Conservation (phyloP, 2,888 invertebrate genomes). For the Nomada ferruginata region DNA sequence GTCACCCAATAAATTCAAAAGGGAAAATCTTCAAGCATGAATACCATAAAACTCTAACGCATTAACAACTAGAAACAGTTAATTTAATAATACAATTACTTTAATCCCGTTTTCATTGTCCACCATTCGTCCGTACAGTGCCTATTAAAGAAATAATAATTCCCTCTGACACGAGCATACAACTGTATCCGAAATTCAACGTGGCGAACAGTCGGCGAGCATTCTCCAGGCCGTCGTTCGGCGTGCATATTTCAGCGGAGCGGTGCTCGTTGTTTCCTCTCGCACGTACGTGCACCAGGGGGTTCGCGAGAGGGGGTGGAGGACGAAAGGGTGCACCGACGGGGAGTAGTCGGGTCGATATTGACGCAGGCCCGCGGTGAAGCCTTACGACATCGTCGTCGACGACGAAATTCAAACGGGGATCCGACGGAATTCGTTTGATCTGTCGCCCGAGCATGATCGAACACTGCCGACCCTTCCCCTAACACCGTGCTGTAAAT, state of each 20-base stretch:
- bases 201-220: background rate
- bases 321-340: conserved; percentile 48
- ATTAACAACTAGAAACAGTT: too few relatives aligned
- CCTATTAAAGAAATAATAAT: too few relatives aligned
- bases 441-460: conserved; percentile 37
- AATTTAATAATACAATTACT: too few relatives aligned
- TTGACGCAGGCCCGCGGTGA: conserved; percentile 64
- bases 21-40: too few relatives aligned
- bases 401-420: conserved; percentile 59
- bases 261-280: conserved; percentile 48
- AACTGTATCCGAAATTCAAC: conserved; percentile 21
- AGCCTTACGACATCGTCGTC: conserved; percentile 57
- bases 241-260: conserved; percentile 53
- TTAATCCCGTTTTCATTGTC: too few relatives aligned
- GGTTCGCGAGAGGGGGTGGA: conserved; percentile 7
- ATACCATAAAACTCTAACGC: too few relatives aligned
- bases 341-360: conserved; percentile 64
- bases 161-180: too few relatives aligned
- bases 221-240: conserved; percentile 21
- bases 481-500: background rate
- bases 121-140: too few relatives aligned
- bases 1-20: too few relatives aligned
- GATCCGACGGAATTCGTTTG: conserved; percentile 38
- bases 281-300: conserved; percentile 33
- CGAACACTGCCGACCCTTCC: background rate